Percentiles rank a stretch among this genome's conserved stretches.
These are phyloP conservation scores for Macrotis lagotis DNA, from an alignment of 2,113 vertebrate species.

Conservation along the genomic window DNA sequence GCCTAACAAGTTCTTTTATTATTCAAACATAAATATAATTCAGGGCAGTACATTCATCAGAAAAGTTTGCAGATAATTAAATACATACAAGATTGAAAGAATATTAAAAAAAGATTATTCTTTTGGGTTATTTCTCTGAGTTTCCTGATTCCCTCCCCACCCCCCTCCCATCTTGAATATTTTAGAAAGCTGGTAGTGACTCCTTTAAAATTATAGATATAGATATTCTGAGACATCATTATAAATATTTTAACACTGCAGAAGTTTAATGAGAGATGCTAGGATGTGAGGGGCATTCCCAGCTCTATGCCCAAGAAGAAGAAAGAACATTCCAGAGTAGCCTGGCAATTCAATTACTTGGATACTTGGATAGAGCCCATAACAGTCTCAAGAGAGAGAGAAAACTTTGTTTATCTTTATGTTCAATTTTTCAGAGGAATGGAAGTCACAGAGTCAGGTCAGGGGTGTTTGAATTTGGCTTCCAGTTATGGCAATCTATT, in stretches of 20 bases:
- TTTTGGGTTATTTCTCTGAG: slow-evolving; percentile 4
- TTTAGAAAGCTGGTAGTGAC: slow-evolving; percentile 48
- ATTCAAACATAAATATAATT: background rate
- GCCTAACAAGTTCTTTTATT: background rate
- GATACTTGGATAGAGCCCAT: background rate
- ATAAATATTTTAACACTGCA: slow-evolving; percentile 63
- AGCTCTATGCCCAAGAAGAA: slow-evolving; percentile 37
- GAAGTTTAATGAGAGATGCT: slow-evolving; percentile 13
- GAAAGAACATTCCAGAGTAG: background rate
- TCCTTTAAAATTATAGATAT: slow-evolving; percentile 52
- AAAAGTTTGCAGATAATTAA: slow-evolving; percentile 10
- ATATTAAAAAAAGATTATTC: background rate
- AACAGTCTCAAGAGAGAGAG: background rate
- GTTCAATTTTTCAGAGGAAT: slow-evolving; percentile 18
- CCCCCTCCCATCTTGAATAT: slow-evolving; percentile 45
- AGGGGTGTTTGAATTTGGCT: slow-evolving; percentile 12
- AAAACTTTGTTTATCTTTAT: slow-evolving; percentile 22
- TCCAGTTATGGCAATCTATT: slow-evolving; percentile 7
- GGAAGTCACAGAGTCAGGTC: background rate
- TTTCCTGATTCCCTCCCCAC: background rate
- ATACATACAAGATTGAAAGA: slow-evolving; percentile 6
- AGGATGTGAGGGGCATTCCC: slow-evolving; percentile 33
- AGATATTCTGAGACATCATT: slow-evolving; percentile 24
- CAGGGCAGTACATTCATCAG: background rate
- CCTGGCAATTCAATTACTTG: slow-evolving; percentile 11